Evolutionary conservation across 2,888 invertebrate species (phyloP), one percentile per base, ranked within the genome.

Genomic region (Crocallis elinguaria): DNA sequence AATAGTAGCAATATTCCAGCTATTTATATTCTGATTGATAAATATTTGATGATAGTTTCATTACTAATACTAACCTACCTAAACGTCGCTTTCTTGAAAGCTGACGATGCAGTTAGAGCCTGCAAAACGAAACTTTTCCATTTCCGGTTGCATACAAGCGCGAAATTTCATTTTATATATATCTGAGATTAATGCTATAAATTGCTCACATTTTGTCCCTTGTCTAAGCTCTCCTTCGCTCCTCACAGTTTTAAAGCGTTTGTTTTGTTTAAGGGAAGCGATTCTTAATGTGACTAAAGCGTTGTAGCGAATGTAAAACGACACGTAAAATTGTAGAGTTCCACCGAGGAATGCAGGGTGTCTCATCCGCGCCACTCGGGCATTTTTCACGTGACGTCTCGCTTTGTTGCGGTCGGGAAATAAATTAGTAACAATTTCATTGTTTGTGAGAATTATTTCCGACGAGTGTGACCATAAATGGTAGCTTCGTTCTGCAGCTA

Each of bases 391-490:
- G 88, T 84, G 90, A 89, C 89, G 86, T 87, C 84, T 83, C 88
- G 86, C 90, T 89, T 90, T 91, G 90, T 89, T 88, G 88, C 73
- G 88, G 89, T 86, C 75, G 84, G 79, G 77, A 86, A 89, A 91
- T 87, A 89, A 90, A 91, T 91, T 89, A 90, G 87, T 88, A 86
- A 90, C 90, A 87, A 88, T 90, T 88, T 87, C 88, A 89, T 85
- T 91, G 88, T 89, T 88, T 87, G 86, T 70, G 79, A 79, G 82
- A 87, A 88, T 88, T 84, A 85, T 87, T 70, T 64, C 73, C 71
- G 67, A 55, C 55, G 68, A 68, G 71, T 71, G 66, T 62, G 60
- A 69, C 60, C 58, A 65, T 60, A 62, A 67, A 64, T 60, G 48
- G 61, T 57, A 39, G 62, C 69, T 23, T 51, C 60, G 12, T 69